Base-by-base conservation (phyloP, 1,140 invertebrate genomes). In the Halictus rubicundus region DNA sequence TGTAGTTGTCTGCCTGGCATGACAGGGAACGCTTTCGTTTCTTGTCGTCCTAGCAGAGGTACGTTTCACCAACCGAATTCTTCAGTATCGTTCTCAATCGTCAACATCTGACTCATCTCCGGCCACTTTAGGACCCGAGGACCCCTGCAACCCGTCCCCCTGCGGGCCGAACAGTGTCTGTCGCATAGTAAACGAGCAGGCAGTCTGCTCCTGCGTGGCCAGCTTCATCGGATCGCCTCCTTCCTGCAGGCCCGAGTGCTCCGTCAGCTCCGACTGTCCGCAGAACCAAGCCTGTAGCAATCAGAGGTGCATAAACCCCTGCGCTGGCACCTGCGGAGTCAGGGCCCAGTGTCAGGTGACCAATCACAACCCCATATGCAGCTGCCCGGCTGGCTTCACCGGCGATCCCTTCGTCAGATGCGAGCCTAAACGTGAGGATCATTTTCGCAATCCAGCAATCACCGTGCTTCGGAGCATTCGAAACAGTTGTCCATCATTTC, bases 11-110 rank as follows among this genome's bases (percentile, higher is more conserved):
- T 94, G 46, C 80, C 93, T 52, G 95, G 94, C 68, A 95, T 94
- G 88, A 94, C 94, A 52, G 96, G 96, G 76, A 96, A 97, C 94
- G 95, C 96, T 57, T 96, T 96, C 82, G 93, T 95, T 54, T 90
- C 94, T 69, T 97, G 96, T 88, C 88, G 84, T 84, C 92, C 87
- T 84, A 90, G 94, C 78, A 90, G 87, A 91, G 91, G 89, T 94
- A 94, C 83, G 89, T 89, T 57, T 9, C n/a, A 52, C 19, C 16
- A 21, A 52, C 5, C 19, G 5, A 16, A 21, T 52, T 16, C 14
- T 21, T 21, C 49, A 52, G 19, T 52, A 12, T 46, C 14, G 14
- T 16, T 16, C 14, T 52, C 4, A 3, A 19, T 6, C 19, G 19
- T 32, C 2, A 21, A 21, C 4, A 4, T 52, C 49, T 19, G 63